Evolutionary conservation across 2,888 invertebrate species (phyloP), one percentile per base, ranked within the genome.

Genomic region (Lasioglossum marginatum): DNA sequence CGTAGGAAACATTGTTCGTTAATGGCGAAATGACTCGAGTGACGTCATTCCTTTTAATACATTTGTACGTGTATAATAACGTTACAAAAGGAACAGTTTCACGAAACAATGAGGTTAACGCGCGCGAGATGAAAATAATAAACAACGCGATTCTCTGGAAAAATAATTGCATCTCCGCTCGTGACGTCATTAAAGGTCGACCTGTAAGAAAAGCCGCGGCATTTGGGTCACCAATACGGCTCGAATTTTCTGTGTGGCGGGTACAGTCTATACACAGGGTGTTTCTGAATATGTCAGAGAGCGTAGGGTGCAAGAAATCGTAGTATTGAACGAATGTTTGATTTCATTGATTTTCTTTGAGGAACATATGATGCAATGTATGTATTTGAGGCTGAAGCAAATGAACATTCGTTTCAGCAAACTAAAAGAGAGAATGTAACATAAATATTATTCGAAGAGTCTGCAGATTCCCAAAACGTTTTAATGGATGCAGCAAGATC

Each of bases 161-260:
- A 43, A 45, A 76, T 40, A 63, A 63, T 63, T 66, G 73, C 43
- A 27, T 43, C 40, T 45, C 68, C 48, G 68, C 37, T n/a, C 19
- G 77, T 52, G 27, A 48, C 68, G 77, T 77, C 68, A 77, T 77
- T 68, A 43, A 19, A 48, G 68, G 68, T 70, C 70, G 70, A 70
- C 70, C 40, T 70, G 40, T 40, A 40, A 70, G 70, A 70, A 70
- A 40, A 70, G 37, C n/a, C n/a, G 40, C 70, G n/a, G n/a, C 40
- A 70, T 70, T 70, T 70, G n/a, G 70, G 70, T 70, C 70, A 70
- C 70, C 40, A 14, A 37, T 70, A 40, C 40, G 12, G 37, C 70
- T 70, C 70, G 70, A 70, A 70, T 40, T 70, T 70, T 70, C 70
- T 70, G 37, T 40, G 70, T n/a, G 23, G 2, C 14, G 5, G n/a